These are phyloP conservation scores for Callipepla squamata DNA, from an alignment of 2,113 vertebrate genomes.

Conservation along the genomic window DNA sequence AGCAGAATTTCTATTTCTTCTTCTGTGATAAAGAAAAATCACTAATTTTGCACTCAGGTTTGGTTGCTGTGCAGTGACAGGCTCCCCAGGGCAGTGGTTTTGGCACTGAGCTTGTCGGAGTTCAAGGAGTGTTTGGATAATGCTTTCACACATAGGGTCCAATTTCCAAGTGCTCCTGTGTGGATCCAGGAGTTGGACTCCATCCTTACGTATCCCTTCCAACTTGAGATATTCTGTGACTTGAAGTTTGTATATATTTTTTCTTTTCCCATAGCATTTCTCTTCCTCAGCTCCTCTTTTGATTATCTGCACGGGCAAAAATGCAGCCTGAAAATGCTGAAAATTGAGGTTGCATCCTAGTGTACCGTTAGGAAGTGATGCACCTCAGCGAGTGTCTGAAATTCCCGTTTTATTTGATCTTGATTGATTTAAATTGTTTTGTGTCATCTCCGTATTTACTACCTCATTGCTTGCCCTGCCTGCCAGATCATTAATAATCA, in stretches of 20 bases:
- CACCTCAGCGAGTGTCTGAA: background rate
- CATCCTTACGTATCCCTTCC: too few relatives aligned
- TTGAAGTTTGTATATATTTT: background rate
- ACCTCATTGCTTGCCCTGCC: constrained; percentile 10
- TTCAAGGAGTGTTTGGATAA: too few relatives aligned
- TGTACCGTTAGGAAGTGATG: background rate
- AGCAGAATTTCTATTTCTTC: background rate
- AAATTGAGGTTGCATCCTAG: background rate
- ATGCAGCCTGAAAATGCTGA: background rate
- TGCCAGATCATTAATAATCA: constrained; percentile 16
- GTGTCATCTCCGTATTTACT: background rate
- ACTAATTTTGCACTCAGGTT: background rate
- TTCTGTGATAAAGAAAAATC: background rate
- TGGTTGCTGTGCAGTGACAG: background rate
- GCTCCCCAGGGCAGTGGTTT: too few relatives aligned
- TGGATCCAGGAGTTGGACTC: too few relatives aligned
- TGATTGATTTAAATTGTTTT: constrained; percentile 39
- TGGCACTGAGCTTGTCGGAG: too few relatives aligned
- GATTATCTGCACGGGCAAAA: background rate
- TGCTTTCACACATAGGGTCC: too few relatives aligned
- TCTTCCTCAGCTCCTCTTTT: background rate
- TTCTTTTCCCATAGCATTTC: background rate
- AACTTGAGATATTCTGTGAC: too few relatives aligned
- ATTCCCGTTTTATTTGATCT: background rate
- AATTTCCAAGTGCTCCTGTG: too few relatives aligned